These are phyloP conservation scores for Diadema setosum DNA, from an alignment of 35 echinoderm and acorn worm genomes.

Conservation along the genomic window DNA sequence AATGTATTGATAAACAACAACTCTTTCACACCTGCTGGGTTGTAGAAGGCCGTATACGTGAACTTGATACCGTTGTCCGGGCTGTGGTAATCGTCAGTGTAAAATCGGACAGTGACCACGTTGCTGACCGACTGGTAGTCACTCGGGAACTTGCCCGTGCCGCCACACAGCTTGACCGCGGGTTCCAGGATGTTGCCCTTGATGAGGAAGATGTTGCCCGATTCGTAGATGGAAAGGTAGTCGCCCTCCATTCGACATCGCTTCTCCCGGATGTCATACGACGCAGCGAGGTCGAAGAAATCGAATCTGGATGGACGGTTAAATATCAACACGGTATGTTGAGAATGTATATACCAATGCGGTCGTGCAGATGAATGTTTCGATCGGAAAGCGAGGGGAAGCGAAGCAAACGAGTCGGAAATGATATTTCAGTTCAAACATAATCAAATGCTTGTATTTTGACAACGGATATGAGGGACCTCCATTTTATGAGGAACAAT, in stretches of 20 bases:
- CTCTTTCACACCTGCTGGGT: conserved; percentile 79
- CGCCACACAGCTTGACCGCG: conserved; percentile 73
- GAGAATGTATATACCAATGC: too few relatives aligned
- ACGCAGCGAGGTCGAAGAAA: conserved; percentile 50
- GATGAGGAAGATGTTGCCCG: conserved; percentile 28
- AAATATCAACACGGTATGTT: too few relatives aligned
- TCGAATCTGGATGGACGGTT: conserved; percentile 3
- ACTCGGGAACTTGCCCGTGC: conserved; percentile 77
- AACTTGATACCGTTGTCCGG: conserved; percentile 80
- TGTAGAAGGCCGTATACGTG: conserved; percentile 64
- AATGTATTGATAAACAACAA: too few relatives aligned
- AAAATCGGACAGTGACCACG: conserved; percentile 65
- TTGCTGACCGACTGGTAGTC: conserved; percentile 83
- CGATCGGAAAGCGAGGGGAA: too few relatives aligned
- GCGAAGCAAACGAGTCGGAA: too few relatives aligned
- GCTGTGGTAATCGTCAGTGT: conserved; percentile 45
- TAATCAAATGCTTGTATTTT: too few relatives aligned
- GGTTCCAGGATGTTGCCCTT: conserved; percentile 54
- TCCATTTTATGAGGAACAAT: too few relatives aligned
- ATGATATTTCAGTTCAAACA: too few relatives aligned
- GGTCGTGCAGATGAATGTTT: too few relatives aligned
- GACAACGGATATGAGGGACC: too few relatives aligned
- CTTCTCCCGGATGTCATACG: conserved; percentile 19
- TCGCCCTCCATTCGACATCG: conserved; percentile 45
- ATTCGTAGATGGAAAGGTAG: conserved; percentile 75